A percentile compares a stretch with the other conserved stretches of the same genome.
Conservation (phyloP, 2,113 vertebrate genomes). For the Mastomys natalensis region DNA sequence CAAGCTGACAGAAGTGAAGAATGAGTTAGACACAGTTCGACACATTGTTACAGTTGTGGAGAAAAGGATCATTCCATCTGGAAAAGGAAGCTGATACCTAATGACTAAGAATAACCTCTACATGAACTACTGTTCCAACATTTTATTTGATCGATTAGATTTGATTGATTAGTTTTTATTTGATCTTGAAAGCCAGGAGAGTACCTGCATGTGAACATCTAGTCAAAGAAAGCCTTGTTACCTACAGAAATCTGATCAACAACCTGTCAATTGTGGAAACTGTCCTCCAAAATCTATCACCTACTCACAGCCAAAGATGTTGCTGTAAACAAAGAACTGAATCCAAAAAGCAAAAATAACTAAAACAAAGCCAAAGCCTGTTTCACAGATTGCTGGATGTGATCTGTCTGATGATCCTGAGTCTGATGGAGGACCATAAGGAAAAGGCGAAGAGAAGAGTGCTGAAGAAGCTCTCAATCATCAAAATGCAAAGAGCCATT, state of each 20-base stretch:
- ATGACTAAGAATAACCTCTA: constrained; percentile 95
- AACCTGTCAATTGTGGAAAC: constrained; percentile 87
- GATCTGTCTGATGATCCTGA: constrained; percentile 56
- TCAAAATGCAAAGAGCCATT: constrained; percentile 82
- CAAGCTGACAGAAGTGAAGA: constrained; percentile 92
- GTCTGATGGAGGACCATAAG: constrained; percentile 89
- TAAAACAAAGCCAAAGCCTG: constrained; percentile 60
- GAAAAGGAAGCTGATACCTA: constrained; percentile 94
- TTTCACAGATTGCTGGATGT: background rate
- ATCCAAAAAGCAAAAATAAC: constrained; percentile 78
- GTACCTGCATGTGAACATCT: constrained; percentile 93
- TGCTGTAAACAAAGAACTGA: constrained; percentile 33
- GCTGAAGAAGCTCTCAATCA: constrained; percentile 59
- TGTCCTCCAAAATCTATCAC: constrained; percentile 88
- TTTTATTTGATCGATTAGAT: constrained; percentile 91
- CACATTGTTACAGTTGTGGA: constrained; percentile 91
- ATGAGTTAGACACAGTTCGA: constrained; percentile 92
- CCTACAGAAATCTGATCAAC: constrained; percentile 94
- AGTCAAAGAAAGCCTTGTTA: constrained; percentile 93
- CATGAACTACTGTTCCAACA: constrained; percentile 96
- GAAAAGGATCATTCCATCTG: constrained; percentile 88
- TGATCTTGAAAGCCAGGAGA: constrained; percentile 94
- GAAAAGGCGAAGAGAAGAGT: constrained; percentile 82
- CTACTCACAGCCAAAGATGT: constrained; percentile 83
- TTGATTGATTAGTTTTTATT: constrained; percentile 91